Evolutionary conservation across 2,113 vertebrate species (phyloP).

Genomic region (Pluvialis apricaria): DNA sequence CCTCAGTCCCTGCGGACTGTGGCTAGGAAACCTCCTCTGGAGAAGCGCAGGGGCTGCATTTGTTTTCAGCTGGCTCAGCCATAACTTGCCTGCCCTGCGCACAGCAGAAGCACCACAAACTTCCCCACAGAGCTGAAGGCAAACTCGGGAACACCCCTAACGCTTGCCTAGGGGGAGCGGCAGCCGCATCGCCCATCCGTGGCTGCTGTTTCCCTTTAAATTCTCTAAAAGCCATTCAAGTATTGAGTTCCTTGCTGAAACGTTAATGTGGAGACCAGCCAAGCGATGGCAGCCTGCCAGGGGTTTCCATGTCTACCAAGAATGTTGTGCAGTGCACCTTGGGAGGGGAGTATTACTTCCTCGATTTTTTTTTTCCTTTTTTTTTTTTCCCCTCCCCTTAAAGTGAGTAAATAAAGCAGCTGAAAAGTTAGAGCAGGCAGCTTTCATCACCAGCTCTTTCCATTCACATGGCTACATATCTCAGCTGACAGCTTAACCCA

Average conservation of each 20-base stretch:
- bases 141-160: not conserved
- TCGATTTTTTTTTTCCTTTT: not conserved
- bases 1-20: not conserved
- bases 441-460: not conserved
- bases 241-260: not conserved
- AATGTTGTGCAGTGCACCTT: constrained; percentile 38
- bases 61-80: not conserved
- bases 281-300: not conserved
- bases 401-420: not conserved
- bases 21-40: not conserved
- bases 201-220: not conserved
- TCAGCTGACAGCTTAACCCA: not conserved
- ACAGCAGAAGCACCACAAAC: accelerated
- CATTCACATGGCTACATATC: not conserved
- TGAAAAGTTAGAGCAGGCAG: not conserved
- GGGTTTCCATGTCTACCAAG: constrained; percentile 52
- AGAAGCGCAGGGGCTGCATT: not conserved
- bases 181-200: accelerated
- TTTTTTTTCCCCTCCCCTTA: not conserved
- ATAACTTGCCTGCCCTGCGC: not conserved
- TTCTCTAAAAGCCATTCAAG: not conserved
- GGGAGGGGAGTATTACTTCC: not conserved
- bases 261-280: not conserved
- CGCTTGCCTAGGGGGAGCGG: accelerated
- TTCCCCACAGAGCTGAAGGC: not conserved